A percentile compares a stretch with the other conserved stretches of the same genome.
phyloP scores from a whole-genome alignment of 2,888 invertebrate genomes.

The Orgyia antiqua region DNA sequence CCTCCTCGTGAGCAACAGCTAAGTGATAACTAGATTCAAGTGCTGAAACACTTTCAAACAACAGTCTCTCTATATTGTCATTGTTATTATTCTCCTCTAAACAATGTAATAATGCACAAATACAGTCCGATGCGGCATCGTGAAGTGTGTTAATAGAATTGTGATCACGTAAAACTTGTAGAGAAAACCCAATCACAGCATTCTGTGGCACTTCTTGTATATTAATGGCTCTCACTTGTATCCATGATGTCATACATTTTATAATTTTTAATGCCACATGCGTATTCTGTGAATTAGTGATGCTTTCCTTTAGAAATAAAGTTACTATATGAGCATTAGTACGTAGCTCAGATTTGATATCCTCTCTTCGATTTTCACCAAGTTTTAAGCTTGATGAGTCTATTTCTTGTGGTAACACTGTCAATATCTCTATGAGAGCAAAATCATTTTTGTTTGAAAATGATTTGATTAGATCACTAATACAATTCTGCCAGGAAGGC shows the following conservation, averaged over 20 bases:
- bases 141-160: slow-evolving; percentile 83
- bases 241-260: slow-evolving; percentile 95
- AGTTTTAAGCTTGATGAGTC: slow-evolving; percentile 87
- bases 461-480: slow-evolving; percentile 88
- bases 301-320: slow-evolving; percentile 87
- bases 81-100: slow-evolving; percentile 87
- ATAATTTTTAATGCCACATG: slow-evolving; percentile 85
- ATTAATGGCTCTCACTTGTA: slow-evolving; percentile 88
- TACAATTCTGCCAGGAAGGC: slow-evolving; percentile 94
- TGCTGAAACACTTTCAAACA: slow-evolving; percentile 89
- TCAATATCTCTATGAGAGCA: slow-evolving; percentile 94
- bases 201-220: slow-evolving; percentile 85
- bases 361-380: slow-evolving; percentile 93
- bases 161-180: slow-evolving; percentile 82
- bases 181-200: slow-evolving; percentile 84
- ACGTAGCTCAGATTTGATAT: slow-evolving; percentile 88
- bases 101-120: slow-evolving; percentile 90
- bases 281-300: slow-evolving; percentile 82
- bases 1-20: slow-evolving; percentile 95
- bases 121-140: slow-evolving; percentile 93
- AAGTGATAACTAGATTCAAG: slow-evolving; percentile 92
- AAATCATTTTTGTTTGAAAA: slow-evolving; percentile 85
- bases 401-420: slow-evolving; percentile 97
- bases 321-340: slow-evolving; percentile 86
- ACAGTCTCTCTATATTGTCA: slow-evolving; percentile 84